Evolutionary conservation across 2,888 invertebrate species (phyloP).

Genomic region (Caenorhabditis sp.): DNA sequence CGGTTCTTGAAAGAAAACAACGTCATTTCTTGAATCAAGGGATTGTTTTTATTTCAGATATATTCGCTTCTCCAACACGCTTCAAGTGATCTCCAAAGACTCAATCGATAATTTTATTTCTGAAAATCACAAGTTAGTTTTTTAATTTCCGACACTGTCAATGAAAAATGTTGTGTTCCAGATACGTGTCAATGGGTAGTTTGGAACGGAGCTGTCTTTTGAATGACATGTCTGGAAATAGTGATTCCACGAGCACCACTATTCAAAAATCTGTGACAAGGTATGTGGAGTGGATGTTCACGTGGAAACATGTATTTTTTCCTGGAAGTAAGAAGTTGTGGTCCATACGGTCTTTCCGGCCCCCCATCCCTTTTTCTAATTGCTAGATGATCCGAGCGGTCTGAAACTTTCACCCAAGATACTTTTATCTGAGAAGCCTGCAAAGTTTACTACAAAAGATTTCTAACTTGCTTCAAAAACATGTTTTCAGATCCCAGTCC

Average conservation of each 20-base stretch:
- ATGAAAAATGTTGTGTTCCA: too few species aligned
- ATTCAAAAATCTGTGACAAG: slow-evolving; percentile 39
- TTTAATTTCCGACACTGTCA: background rate
- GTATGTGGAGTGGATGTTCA: too few species aligned
- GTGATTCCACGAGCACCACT: slow-evolving; percentile 44
- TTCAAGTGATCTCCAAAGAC: slow-evolving; percentile 53
- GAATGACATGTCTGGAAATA: slow-evolving; percentile 55
- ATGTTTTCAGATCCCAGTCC: slow-evolving; percentile 33
- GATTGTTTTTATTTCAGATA: slow-evolving; percentile 30
- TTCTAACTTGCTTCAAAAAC: too few species aligned
- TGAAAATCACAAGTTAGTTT: slow-evolving; percentile 24
- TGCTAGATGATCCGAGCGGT: too few species aligned
- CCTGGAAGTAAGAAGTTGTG: too few species aligned
- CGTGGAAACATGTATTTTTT: too few species aligned
- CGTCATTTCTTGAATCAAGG: background rate
- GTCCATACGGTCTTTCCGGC: too few species aligned
- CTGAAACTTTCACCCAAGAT: too few species aligned
- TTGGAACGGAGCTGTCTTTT: slow-evolving; percentile 48
- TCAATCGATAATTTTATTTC: slow-evolving; percentile 23
- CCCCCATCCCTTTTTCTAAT: too few species aligned
- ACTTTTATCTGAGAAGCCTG: too few species aligned
- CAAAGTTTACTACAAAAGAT: too few species aligned
- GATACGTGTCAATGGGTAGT: slow-evolving; percentile 56
- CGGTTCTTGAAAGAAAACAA: slow-evolving; percentile 3
- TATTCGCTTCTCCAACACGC: slow-evolving; percentile 50